These are phyloP conservation scores for Nicator chloris DNA, from an alignment of 2,113 vertebrate species.

Conservation along the genomic window DNA sequence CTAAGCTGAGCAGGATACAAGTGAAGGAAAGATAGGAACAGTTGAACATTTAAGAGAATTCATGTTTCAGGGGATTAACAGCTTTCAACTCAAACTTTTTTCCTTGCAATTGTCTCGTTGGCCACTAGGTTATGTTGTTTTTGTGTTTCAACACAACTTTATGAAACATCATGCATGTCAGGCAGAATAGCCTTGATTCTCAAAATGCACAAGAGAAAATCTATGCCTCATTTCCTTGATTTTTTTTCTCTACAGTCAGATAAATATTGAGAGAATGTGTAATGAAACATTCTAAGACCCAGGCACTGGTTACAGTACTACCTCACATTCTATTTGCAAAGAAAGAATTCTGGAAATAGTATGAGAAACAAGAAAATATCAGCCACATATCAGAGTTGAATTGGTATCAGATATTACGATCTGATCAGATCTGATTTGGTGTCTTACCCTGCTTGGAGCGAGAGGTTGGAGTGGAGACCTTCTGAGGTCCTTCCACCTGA, in stretches of 20 bases:
- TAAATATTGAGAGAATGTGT: neutral
- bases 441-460: neutral
- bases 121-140: neutral
- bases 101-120: neutral
- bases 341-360: neutral
- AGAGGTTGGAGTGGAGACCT: neutral
- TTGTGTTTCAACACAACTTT: neutral
- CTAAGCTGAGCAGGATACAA: neutral
- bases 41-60: neutral
- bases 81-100: neutral
- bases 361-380: neutral
- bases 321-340: neutral
- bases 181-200: neutral
- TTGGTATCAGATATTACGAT: slow-evolving; percentile 4
- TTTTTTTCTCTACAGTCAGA: neutral
- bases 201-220: neutral
- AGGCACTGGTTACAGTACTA: neutral
- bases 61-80: neutral
- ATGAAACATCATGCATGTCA: neutral
- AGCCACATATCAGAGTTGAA: neutral
- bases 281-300: neutral
- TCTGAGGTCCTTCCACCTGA: neutral
- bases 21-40: neutral
- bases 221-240: neutral
- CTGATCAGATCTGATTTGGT: neutral